Evolutionary conservation across 2,888 invertebrate species (phyloP).

Genomic region (Xylota segnis): DNA sequence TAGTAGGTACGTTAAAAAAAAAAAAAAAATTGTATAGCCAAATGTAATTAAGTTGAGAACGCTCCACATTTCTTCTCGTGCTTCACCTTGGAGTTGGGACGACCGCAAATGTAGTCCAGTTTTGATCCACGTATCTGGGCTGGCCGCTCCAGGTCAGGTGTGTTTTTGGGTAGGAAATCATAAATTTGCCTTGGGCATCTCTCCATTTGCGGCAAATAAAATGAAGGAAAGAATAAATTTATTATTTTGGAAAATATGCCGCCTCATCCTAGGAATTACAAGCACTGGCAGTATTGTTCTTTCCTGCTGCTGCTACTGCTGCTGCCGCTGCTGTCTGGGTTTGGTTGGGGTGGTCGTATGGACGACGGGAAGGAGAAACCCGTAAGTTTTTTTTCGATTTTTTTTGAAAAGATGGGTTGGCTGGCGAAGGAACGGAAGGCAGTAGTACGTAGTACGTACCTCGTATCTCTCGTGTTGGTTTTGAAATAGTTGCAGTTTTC

Average conservation of each 20-base stretch:
- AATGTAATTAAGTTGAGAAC: slow-evolving; percentile 74
- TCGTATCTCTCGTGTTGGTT: slow-evolving; percentile 70
- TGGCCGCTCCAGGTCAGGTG: slow-evolving; percentile 57
- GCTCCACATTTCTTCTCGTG: slow-evolving; percentile 54
- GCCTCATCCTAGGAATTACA: slow-evolving; percentile 67
- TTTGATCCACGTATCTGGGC: slow-evolving; percentile 54
- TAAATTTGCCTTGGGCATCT: slow-evolving; percentile 67
- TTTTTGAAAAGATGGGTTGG: slow-evolving; percentile 33
- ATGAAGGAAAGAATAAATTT: slow-evolving; percentile 71
- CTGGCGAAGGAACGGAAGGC: slow-evolving; percentile 34
- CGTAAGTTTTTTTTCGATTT: slow-evolving; percentile 36
- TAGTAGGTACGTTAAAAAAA: background rate
- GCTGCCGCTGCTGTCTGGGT: too few species aligned
- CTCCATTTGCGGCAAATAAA: slow-evolving; percentile 72
- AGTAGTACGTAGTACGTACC: slow-evolving; percentile 58
- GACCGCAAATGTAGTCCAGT: slow-evolving; percentile 55
- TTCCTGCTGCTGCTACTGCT: slow-evolving; percentile 13
- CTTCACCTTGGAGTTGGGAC: slow-evolving; percentile 58
- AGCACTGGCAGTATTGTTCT: slow-evolving; percentile 63
- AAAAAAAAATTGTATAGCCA: slow-evolving; percentile 37
- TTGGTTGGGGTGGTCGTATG: background rate
- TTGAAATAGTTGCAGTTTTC: slow-evolving; percentile 77
- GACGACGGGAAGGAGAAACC: slow-evolving; percentile 11
- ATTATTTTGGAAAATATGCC: slow-evolving; percentile 75
- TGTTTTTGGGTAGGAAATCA: slow-evolving; percentile 45